Evolutionary conservation across 2,113 vertebrate genomes (phyloP).

Genomic region (Castor canadensis): DNA sequence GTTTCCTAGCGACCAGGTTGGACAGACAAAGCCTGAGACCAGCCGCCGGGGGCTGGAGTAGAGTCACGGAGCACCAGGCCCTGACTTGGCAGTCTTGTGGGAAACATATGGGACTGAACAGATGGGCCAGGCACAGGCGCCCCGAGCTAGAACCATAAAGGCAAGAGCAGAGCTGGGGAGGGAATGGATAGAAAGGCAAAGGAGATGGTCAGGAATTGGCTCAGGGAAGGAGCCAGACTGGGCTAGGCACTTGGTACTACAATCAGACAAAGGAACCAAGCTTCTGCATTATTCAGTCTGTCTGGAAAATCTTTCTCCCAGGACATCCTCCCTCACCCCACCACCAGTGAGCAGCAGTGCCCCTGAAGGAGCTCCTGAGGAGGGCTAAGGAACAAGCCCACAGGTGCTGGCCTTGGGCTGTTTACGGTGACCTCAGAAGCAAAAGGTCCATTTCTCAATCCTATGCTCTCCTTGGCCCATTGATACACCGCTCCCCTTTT

Average conservation of each 20-base stretch:
- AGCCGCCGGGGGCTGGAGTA: not conserved
- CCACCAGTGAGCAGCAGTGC: slow-evolving; percentile 57
- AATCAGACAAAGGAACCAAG: slow-evolving; percentile 34
- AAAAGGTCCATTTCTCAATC: not conserved
- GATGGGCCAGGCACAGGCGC: slow-evolving; percentile 72
- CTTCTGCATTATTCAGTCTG: not conserved
- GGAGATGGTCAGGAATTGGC: not conserved
- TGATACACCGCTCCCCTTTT: not conserved
- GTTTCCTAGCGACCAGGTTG: slow-evolving; percentile 62
- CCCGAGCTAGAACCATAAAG: slow-evolving; percentile 60
- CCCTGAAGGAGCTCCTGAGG: slow-evolving; percentile 52
- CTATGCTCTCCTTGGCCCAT: not conserved
- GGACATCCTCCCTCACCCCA: slow-evolving; percentile 8
- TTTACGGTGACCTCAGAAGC: not conserved
- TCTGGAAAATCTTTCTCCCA: slow-evolving; percentile 68
- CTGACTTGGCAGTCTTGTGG: slow-evolving; percentile 64
- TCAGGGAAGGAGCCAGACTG: rapidly evolving
- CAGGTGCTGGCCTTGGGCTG: not conserved
- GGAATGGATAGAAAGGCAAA: not conserved
- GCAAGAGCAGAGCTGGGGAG: not conserved
- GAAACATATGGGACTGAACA: slow-evolving; percentile 75
- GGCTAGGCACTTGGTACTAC: slow-evolving; percentile 46
- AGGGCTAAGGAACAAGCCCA: no score
- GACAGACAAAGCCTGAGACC: slow-evolving; percentile 1
- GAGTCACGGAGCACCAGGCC: slow-evolving; percentile 37